Evolutionary conservation across 2,113 vertebrate species (phyloP), one percentile per base, ranked within the genome.

Genomic region (Rhadina sibilatrix): DNA sequence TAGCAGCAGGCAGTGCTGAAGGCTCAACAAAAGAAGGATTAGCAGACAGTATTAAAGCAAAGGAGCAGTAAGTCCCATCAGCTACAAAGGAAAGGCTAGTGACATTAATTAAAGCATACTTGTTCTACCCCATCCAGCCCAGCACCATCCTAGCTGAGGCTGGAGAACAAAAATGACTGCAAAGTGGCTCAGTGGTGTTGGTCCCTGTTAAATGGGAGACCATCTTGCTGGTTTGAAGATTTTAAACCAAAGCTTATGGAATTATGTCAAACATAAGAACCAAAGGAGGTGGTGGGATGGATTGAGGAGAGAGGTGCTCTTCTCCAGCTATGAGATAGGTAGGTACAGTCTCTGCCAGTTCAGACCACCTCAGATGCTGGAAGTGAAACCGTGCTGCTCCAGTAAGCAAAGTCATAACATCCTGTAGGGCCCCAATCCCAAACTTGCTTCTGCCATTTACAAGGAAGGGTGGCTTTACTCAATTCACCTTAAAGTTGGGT

Each of bases 211-310:
- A 63, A 40, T 4, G 40, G 35, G 71, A 89, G 35, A 81, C 61
- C 6, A 1, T 89, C 79, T 83, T 90, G 92, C 88, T 95, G 81
- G 86, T 94, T 94, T 89, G 65, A 93, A 87, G 76, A 64, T 37
- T 77, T 81, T 71, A 54, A 92, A 89, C 90, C 46, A 35, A 93
- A 93, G 53, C 40, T 40, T 40, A 40, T 40, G 40, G 40, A 40
- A 40, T 40, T 40, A 40, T 40, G 40, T 40, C 40, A 40, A 40
- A 40, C 40, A 40, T 40, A 40, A 40, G 40, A 93, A 72, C 15
- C 66, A 90, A 50, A 95, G 31, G 49, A 80, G 68, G 59, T 40
- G 11, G 59, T 33, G 64, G 52, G 31, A 86, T n/a, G 64, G 37
- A 47, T 18, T 42, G 57, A 38, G 47, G 10, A 74, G 64, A 54